Evolutionary conservation across 2,888 invertebrate genomes (phyloP), one percentile per base, ranked within the genome.

Genomic region (Phorcus lineatus): DNA sequence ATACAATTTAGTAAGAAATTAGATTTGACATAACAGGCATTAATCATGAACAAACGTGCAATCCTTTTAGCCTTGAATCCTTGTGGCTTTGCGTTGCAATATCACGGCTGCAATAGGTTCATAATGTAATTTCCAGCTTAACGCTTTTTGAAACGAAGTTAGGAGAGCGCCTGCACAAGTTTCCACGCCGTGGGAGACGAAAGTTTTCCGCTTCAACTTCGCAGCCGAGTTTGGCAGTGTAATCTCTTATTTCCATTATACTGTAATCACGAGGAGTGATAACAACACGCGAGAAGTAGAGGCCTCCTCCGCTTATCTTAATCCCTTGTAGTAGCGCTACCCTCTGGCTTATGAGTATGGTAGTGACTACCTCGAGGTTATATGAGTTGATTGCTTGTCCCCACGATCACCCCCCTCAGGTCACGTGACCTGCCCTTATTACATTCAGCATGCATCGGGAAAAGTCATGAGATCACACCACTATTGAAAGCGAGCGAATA

Each of bases 361-460:
- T 47, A 47, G 1, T 13, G 11, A 13, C 62, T 28, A 28, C 24
- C 62, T 28, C 28, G 24, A 24, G 62, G 62, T 62, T 62, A 62
- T 62, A 28, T 62, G 62, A 62, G 62, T 62, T 62, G 62, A 62
- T 62, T 62, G 62, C 62, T 62, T 62, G 62, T 62, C 62, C 62
- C 62, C 24, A 62, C 62, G 62, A 62, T 62, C 62, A 62, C 62
- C 62, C 62, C n/a, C 62, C 62, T 62, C 28, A 16, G 62, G 62
- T 62, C 62, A 62, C 62, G 62, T 62, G 62, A 62, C 62, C 62
- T 17, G 24, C 62, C 62, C 28, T 62, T 62, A 62, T 62, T 62
- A 62, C 62, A 62, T 62, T 62, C 62, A 62, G 62, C 62, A 62
- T 62, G 62, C 62, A 62, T 62, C 62, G 62, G 62, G 2, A 62